These are phyloP conservation scores for Pomacea maculata DNA, from an alignment of 1,140 invertebrate genomes.

Conservation along the genomic window DNA sequence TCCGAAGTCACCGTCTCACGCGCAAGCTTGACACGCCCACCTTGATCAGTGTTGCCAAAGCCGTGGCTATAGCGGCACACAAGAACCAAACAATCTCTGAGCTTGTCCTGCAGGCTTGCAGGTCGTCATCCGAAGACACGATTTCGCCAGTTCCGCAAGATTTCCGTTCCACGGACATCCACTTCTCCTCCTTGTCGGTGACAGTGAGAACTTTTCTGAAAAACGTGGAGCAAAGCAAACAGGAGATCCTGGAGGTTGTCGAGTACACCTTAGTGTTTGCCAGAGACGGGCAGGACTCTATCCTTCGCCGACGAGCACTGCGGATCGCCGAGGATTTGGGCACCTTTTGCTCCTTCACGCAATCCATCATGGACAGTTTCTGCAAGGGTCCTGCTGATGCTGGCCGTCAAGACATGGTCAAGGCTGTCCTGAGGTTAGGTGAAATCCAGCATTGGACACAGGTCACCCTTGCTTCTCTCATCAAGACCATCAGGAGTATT, in stretches of 20 bases:
- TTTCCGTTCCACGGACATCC: background rate
- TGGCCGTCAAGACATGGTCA: too few species aligned
- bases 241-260: constrained; percentile 9
- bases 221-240: background rate
- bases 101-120: background rate
- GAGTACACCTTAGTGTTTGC: constrained; percentile 9
- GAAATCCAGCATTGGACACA: too few species aligned
- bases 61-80: constrained; percentile 5
- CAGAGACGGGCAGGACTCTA: constrained; percentile 16
- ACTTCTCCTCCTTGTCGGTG: background rate
- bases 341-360: constrained; percentile 16
- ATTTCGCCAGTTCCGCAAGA: too few species aligned
- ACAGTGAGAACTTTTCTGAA: constrained; percentile 5
- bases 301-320: constrained; percentile 14
- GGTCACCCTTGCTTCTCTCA: too few species aligned
- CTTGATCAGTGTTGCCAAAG: constrained; percentile 5
- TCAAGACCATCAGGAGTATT: too few species aligned
- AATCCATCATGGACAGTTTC: constrained; percentile 15
- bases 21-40: background rate
- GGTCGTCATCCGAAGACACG: too few species aligned
- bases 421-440: too few species aligned
- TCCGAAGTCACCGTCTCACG: background rate
- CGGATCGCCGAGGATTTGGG: constrained; percentile 9
- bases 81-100: background rate
- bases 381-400: too few species aligned